phyloP scores from a whole-genome alignment of 2,113 vertebrate species.

The Pampusana beccarii region DNA sequence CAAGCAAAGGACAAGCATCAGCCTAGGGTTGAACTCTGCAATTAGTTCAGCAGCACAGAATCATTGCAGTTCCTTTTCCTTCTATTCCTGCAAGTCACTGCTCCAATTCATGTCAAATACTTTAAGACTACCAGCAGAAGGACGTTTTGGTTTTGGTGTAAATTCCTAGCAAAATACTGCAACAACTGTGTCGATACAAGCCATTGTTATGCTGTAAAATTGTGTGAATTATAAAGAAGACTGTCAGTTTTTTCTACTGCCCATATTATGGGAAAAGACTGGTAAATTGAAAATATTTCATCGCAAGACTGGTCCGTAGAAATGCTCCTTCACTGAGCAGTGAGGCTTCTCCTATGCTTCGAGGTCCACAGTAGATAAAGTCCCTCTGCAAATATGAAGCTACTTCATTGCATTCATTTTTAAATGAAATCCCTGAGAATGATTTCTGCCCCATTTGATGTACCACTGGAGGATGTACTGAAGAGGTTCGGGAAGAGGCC shows the following conservation, averaged over 20 bases:
- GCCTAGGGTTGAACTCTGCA: not conserved
- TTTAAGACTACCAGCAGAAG: not conserved
- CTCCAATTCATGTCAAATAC: not conserved
- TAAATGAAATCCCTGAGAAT: not conserved
- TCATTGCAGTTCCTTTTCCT: not conserved
- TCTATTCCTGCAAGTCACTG: not conserved
- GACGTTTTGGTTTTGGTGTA: not conserved
- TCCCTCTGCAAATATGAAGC: not conserved
- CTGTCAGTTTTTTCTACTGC: not conserved
- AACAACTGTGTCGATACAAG: not conserved
- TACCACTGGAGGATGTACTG: not conserved
- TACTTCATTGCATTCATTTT: not conserved
- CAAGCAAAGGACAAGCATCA: not conserved
- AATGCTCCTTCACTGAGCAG: not conserved
- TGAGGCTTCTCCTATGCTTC: not conserved
- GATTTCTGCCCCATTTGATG: not conserved
- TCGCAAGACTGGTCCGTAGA: not conserved
- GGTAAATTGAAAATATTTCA: not conserved
- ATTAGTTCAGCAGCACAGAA: not conserved
- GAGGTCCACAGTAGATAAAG: not conserved
- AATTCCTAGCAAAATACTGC: not conserved
- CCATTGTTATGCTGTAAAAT: not conserved
- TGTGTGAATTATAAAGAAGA: not conserved
- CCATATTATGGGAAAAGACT: not conserved
- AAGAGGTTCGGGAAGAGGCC: not conserved